Conservation (phyloP, 2,113 vertebrate genomes). For the Microtus ochrogaster region DNA sequence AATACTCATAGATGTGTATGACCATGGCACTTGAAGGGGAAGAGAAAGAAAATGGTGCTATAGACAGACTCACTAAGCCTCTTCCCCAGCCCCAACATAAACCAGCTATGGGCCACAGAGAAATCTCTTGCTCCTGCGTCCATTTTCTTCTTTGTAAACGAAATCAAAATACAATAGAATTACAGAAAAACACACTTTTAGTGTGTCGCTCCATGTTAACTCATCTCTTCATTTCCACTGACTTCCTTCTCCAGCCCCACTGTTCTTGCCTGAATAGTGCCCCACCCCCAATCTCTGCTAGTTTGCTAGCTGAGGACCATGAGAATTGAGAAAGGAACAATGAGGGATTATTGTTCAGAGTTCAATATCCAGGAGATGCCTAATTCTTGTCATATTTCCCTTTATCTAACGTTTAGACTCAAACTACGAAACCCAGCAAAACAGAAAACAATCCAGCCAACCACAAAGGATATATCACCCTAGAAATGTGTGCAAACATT, state of each 20-base stretch:
- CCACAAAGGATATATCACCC: background rate
- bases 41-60: background rate
- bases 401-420: background rate
- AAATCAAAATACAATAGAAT: background rate
- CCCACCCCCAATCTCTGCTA: background rate
- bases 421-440: background rate
- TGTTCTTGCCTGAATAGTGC: background rate
- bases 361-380: background rate
- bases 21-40: background rate
- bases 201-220: background rate
- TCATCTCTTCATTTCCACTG: background rate
- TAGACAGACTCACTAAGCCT: background rate
- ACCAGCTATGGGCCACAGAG: background rate
- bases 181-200: background rate
- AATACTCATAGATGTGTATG: accelerated
- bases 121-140: background rate
- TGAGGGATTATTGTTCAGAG: background rate
- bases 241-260: background rate
- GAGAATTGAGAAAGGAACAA: background rate
- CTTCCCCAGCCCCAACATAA: background rate
- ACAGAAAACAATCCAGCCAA: background rate
- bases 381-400: background rate
- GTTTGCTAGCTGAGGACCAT: background rate
- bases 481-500: background rate
- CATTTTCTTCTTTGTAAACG: background rate